These are phyloP conservation scores for Cuniculus paca DNA, from an alignment of 2,797 vertebrate species.

Conservation along the genomic window DNA sequence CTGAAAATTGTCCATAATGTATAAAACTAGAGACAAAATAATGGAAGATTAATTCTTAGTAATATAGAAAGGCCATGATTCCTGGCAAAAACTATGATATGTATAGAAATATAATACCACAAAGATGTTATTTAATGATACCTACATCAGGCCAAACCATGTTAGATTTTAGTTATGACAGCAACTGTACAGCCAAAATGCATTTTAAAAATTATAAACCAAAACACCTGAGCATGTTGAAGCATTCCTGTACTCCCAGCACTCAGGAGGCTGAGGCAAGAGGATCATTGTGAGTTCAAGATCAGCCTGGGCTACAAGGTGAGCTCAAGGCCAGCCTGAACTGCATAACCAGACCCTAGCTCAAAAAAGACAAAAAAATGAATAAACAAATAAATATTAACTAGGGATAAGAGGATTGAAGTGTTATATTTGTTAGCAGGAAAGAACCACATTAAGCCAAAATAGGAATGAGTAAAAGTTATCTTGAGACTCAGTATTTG, in stretches of 20 bases:
- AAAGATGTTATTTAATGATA: slow-evolving; percentile 19
- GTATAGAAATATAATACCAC: background rate
- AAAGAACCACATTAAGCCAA: slow-evolving; percentile 57
- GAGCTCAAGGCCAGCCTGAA: too few species aligned
- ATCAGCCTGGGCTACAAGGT: too few species aligned
- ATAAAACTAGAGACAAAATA: slow-evolving; percentile 70
- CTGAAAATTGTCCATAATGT: slow-evolving; percentile 50
- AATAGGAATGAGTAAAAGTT: slow-evolving; percentile 15
- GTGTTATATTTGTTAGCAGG: slow-evolving; percentile 57
- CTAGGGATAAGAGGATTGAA: background rate
- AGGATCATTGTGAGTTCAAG: too few species aligned
- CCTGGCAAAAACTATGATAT: background rate
- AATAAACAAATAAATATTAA: too few species aligned
- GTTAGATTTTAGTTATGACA: background rate
- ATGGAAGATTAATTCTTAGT: slow-evolving; percentile 18
- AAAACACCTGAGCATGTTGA: background rate
- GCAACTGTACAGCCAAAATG: background rate
- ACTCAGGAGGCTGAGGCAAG: too few species aligned
- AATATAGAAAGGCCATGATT: background rate
- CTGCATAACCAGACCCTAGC: too few species aligned
- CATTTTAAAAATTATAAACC: slow-evolving; percentile 35
- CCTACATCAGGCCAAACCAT: background rate
- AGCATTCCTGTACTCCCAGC: too few species aligned
- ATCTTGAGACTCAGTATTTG: background rate
- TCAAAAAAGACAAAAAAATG: too few species aligned